Evolutionary conservation across 37 sponge, comb jelly and placozoan species (phyloP).

Genomic region (Halisarca cf. caerulea): DNA sequence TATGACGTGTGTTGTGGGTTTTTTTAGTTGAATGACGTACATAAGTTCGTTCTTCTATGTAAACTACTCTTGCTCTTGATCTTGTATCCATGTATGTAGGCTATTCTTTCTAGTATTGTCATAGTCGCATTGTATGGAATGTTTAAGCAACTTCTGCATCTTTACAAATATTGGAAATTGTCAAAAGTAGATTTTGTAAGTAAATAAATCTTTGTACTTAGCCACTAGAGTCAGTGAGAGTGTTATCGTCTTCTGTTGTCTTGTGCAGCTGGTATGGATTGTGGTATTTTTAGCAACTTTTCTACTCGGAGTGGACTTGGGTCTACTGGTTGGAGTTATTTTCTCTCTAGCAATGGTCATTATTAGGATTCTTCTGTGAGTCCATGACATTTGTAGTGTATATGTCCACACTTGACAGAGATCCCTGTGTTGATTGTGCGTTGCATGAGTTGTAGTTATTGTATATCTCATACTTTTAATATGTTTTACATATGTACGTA

Average conservation of each 20-base stretch:
- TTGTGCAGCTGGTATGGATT: slow-evolving; percentile 67
- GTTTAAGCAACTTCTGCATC: slow-evolving; percentile 75
- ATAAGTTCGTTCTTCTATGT: no score
- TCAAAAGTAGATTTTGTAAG: slow-evolving; percentile 62
- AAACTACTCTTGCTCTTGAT: no score
- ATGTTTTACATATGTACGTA: no score
- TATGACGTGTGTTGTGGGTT: no score
- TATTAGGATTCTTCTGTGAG: slow-evolving; percentile 54
- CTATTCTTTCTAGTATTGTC: slow-evolving; percentile 73
- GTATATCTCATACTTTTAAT: no score
- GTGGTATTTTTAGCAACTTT: slow-evolving; percentile 67
- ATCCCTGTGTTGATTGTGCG: no score
- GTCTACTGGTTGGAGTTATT: slow-evolving; percentile 63
- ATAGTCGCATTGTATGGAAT: slow-evolving; percentile 88
- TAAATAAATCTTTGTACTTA: not conserved
- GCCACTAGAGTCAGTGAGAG: not conserved
- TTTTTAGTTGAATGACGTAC: no score
- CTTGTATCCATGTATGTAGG: not conserved
- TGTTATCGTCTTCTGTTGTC: not conserved
- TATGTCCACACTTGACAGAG: no score
- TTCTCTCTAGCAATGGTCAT: slow-evolving; percentile 54
- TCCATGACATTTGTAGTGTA: not conserved
- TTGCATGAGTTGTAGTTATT: no score
- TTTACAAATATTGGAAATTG: slow-evolving; percentile 61
- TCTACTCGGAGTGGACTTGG: slow-evolving; percentile 74